Evolutionary conservation across 2,888 invertebrate genomes (phyloP).

Genomic region (Aspidiotus rigidus): DNA sequence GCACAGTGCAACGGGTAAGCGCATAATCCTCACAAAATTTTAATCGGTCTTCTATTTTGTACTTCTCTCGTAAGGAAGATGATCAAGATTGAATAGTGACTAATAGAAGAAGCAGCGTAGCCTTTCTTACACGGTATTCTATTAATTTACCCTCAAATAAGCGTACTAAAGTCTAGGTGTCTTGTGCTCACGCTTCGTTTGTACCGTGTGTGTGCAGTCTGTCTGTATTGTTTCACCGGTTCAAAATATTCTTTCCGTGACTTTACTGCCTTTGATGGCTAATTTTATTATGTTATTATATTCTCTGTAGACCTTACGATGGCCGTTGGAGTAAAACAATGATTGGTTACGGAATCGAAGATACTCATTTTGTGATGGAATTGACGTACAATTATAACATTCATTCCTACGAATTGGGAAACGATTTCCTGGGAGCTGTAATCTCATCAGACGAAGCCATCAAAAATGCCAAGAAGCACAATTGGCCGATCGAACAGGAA

Average conservation of each 20-base stretch:
- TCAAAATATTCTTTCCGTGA: neutral
- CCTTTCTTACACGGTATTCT: too few species aligned
- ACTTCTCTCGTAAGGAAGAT: neutral
- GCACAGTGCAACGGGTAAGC: slow-evolving; percentile 92
- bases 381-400: slow-evolving; percentile 96
- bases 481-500: slow-evolving; percentile 63
- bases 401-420: slow-evolving; percentile 64
- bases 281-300: neutral
- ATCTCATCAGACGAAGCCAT: slow-evolving; percentile 69
- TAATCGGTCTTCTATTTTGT: neutral
- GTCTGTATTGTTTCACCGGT: neutral
- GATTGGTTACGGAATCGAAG: slow-evolving; percentile 95
- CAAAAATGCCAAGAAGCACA: slow-evolving; percentile 57
- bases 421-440: slow-evolving; percentile 82
- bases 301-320: slow-evolving; percentile 74
- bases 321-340: slow-evolving; percentile 99
- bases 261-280: too few species aligned
- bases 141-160: too few species aligned
- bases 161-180: too few species aligned
- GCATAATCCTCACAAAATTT: neutral
- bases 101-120: too few species aligned
- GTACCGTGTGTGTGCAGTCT: too few species aligned
- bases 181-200: too few species aligned
- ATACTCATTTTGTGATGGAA: slow-evolving; percentile 88
- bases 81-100: neutral